Base-by-base conservation (phyloP, 2,113 vertebrate genomes). In the Gymnobelideus leadbeateri region DNA sequence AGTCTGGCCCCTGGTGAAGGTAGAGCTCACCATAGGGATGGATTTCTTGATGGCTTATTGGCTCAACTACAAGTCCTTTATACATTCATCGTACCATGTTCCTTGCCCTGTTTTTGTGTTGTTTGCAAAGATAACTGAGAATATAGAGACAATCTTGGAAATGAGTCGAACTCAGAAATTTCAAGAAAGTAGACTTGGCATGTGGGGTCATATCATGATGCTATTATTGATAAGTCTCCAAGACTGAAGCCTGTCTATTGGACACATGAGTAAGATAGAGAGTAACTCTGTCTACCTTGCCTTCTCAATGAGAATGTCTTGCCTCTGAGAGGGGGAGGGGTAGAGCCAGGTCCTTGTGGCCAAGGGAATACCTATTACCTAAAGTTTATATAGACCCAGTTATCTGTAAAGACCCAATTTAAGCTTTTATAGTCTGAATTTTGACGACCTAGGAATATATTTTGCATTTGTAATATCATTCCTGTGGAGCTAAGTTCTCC, bases 401-500 rank as follows among this genome's bases (percentile, higher is more conserved):
- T 84, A n/a, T 84, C 68, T 43, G 19, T 84, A 84, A 84, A 84
- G 19, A 23, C n/a, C 19, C 16, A 43, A 43, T 84, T 84, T 84
- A 84, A 77, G 10, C 68, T 84, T 84, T 84, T 84, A 84, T 84
- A 43, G 68, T 84, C 68, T 84, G 68, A 84, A 84, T 84, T 84
- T 84, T 84, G 68, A 84, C n/a, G n/a, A 84, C 68, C 68, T 84
- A 84, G 68, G n/a, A 84, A 43, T 84, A 43, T 43, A 84, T 84
- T 84, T 84, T 84, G 68, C 68, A 84, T 84, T 84, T 84, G 21
- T 84, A 84, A 43, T 84, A 84, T 84, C 19, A 5, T 43, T 84
- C 68, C 68, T 23, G 37, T 84, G 68, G 68, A 84, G 37, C 68
- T 84, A 84, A 84, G n/a, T 43, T 84, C n/a, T 84, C 68, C n/a